Conservation (phyloP, 2,888 invertebrate genomes). For the Lordiphosa fenestrarum region DNA sequence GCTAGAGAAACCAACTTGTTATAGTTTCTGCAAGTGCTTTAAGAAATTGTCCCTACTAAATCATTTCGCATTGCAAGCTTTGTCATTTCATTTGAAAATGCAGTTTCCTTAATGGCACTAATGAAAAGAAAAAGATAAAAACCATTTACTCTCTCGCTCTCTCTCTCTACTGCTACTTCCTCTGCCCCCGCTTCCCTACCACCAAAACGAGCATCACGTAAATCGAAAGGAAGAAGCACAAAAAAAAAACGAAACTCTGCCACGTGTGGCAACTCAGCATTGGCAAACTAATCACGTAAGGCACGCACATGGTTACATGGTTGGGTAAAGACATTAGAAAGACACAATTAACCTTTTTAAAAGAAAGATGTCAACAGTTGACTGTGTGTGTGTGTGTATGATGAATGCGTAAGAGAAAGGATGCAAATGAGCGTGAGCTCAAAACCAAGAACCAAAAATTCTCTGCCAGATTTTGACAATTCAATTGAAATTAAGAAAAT, state of each 20-base stretch:
- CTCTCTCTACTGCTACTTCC: slow-evolving; percentile 4
- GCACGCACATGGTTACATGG: slow-evolving; percentile 39
- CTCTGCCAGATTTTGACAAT: too few species aligned
- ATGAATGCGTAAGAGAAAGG: neutral
- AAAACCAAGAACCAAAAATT: too few species aligned
- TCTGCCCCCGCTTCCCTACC: neutral
- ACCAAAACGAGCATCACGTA: slow-evolving; percentile 25
- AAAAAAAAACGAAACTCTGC: slow-evolving; percentile 34
- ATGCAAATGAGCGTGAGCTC: neutral
- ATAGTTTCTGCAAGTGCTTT: too few species aligned
- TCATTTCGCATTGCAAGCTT: too few species aligned
- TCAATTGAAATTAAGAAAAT: neutral
- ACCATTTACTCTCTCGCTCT: slow-evolving; percentile 29
- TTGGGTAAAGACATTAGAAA: slow-evolving; percentile 39
- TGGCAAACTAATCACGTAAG: slow-evolving; percentile 31
- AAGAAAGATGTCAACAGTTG: slow-evolving; percentile 27
- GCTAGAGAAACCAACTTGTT: slow-evolving; percentile 2
- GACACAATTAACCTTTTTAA: slow-evolving; percentile 44
- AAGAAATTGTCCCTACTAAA: too few species aligned
- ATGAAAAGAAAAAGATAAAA: slow-evolving; percentile 28
- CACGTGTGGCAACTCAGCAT: slow-evolving; percentile 25
- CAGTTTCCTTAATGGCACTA: slow-evolving; percentile 14
- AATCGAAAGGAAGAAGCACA: slow-evolving; percentile 24
- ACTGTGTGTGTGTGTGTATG: neutral
- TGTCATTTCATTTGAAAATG: slow-evolving; percentile 1